A percentile compares a stretch with the other conserved stretches of the same genome.
Evolutionary conservation across 2,888 invertebrate species (phyloP).

Genomic region (Drosophila nigritarsus): DNA sequence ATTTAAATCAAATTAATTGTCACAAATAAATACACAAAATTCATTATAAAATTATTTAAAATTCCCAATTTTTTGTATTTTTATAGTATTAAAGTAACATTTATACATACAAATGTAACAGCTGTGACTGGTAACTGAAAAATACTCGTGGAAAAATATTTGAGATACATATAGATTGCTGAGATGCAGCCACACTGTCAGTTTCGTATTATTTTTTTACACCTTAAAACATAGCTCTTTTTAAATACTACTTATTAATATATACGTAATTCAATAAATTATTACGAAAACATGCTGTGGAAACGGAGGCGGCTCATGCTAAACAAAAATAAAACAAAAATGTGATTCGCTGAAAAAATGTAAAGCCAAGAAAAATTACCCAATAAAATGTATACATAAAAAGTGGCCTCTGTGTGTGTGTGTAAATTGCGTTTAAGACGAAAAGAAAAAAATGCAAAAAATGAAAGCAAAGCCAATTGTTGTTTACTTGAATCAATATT

Average conservation of each 20-base stretch:
- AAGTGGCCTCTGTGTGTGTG: constrained; percentile 20
- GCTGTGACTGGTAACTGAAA: background rate
- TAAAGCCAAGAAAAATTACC: constrained; percentile 5
- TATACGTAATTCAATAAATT: constrained; percentile 14
- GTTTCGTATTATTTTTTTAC: constrained; percentile 57
- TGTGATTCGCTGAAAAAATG: constrained; percentile 27
- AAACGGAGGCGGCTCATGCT: background rate
- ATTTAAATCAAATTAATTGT: background rate
- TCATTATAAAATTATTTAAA: background rate
- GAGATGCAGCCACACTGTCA: constrained; percentile 48
- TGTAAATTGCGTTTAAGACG: constrained; percentile 19
- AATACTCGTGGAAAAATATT: constrained; percentile 17
- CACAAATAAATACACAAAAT: background rate
- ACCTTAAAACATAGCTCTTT: constrained; percentile 41
- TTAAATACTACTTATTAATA: constrained; percentile 36
- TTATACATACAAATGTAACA: background rate
- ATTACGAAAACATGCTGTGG: constrained; percentile 9
- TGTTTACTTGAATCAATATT: background rate
- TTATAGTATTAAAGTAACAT: background rate
- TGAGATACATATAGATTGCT: constrained; percentile 37
- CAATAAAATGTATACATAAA: constrained; percentile 37
- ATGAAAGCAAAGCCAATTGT: background rate
- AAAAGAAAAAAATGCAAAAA: background rate
- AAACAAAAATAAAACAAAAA: constrained; percentile 6
- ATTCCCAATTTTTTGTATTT: background rate